Evolutionary conservation across 2,113 vertebrate species (phyloP), one percentile per base, ranked within the genome.

Genomic region (Romanogobio albipinnatus): DNA sequence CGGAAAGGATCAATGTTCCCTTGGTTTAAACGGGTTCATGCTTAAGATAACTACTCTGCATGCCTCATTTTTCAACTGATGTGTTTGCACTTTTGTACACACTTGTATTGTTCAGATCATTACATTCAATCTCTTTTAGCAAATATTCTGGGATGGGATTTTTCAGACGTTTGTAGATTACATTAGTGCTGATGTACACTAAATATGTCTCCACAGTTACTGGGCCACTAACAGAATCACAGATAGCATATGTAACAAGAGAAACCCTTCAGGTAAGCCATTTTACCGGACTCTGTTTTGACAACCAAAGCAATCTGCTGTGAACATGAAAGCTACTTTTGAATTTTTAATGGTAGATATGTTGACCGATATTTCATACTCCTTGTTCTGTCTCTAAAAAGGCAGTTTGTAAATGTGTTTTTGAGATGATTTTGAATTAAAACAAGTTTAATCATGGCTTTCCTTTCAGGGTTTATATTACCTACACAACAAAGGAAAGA

Each of bases 401-500:
- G 33, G 15, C 73, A 76, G 14, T 26, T 51, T 82, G 13, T 22
- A 51, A 15, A 15, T 61, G 14, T 61, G 79, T 26, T 61, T 90
- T 86, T 64, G 13, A 5, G 24, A 51, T n/a, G 3, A 68, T 9
- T 36, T 10, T 53, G 47, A 84, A 62, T 89, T 85, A 81, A 22
- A 47, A 26, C 61, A 3, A 26, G 24, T 75, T 77, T 49, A 24
- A 5, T 73, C 43, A 1, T 53, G 62, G 53, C 33, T 68, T 77
- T 80, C 83, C 81, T 59, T 93, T 13, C 86, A 97, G 96, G 96
- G 96, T 74, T 91, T 97, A 1, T 96, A 94, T 91, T 97, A 97
- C 84, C 95, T 97, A 89, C 96, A 97, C 88, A 96, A 93, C 93
- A 97, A 96, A 96, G 96, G 96, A 91, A 97, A 97, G 93, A 97